Percentiles rank a stretch among this genome's conserved stretches.
Evolutionary conservation across 2,888 invertebrate species (phyloP).

Genomic region (Lacanobia wlatinum): DNA sequence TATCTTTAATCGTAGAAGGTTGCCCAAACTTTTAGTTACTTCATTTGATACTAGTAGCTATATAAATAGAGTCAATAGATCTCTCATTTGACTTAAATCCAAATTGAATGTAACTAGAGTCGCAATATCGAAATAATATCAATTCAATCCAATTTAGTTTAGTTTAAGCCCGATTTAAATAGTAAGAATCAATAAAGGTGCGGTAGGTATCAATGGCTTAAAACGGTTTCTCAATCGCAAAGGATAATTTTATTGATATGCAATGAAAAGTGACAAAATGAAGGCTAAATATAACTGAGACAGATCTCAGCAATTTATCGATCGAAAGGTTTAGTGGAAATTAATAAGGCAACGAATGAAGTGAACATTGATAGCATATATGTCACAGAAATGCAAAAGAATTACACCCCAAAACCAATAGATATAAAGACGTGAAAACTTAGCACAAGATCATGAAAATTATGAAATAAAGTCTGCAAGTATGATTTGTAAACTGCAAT

Average conservation of each 20-base stretch:
- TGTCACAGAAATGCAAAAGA: not conserved
- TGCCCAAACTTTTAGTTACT: not conserved
- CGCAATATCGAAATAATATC: slow-evolving; percentile 1
- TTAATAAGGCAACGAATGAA: not conserved
- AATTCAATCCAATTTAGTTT: slow-evolving; percentile 26
- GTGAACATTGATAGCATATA: not conserved
- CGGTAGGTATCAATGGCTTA: slow-evolving; percentile 14
- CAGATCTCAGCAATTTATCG: not conserved
- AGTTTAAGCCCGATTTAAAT: slow-evolving; percentile 29
- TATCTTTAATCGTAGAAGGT: not conserved
- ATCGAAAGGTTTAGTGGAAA: not conserved
- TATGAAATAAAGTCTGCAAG: not conserved
- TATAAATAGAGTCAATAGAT: not conserved
- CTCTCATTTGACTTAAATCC: not conserved
- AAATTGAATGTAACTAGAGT: slow-evolving; percentile 2
- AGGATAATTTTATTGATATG: slow-evolving; percentile 14
- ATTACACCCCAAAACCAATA: not conserved
- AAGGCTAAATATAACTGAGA: not conserved
- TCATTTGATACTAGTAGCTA: no score
- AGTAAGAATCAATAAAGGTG: slow-evolving; percentile 15
- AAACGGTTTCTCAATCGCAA: slow-evolving; percentile 26
- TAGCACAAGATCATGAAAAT: not conserved
- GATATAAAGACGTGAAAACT: no score
- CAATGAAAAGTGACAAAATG: slow-evolving; percentile 2
- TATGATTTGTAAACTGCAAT: not conserved